phyloP scores from a whole-genome alignment of 35 echinoderm and acorn worm genomes.

The Strongylocentrotus purpuratus region DNA sequence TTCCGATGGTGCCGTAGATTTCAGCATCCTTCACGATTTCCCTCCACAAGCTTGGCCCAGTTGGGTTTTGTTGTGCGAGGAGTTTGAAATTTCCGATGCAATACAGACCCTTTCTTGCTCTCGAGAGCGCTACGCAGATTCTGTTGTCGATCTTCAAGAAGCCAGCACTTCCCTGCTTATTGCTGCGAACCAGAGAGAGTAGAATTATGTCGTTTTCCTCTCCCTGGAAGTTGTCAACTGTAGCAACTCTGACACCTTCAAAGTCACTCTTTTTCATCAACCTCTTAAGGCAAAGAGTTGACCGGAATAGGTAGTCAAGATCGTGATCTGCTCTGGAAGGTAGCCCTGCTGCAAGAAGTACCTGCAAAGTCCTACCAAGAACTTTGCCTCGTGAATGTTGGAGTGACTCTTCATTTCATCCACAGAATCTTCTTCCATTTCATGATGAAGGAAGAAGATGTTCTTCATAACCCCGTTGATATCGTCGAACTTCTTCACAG shows the following conservation, averaged over 20 bases:
- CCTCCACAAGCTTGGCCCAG: conserved; percentile 57
- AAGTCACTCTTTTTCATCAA: conserved; percentile 68
- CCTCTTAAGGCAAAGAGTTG: conserved; percentile 76
- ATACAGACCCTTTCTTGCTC: conserved; percentile 85
- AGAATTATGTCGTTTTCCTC: conserved; percentile 99
- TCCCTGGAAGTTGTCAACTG: conserved; percentile 88
- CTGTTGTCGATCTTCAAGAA: conserved; percentile 85
- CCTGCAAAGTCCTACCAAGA: conserved; percentile 64
- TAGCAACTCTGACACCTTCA: conserved; percentile 64
- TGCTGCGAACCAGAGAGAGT: conserved; percentile 89
- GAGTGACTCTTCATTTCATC: conserved; percentile 78
- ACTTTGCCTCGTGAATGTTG: conserved; percentile 78
- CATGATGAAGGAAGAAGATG: conserved; percentile 80
- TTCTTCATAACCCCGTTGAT: conserved; percentile 70
- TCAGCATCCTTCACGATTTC: conserved; percentile 56
- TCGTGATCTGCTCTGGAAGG: conserved; percentile 75
- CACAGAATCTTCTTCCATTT: conserved; percentile 48
- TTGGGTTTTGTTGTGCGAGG: conserved; percentile 42
- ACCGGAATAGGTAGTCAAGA: conserved; percentile 83
- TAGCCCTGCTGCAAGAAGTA: conserved; percentile 92
- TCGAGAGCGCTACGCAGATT: conserved; percentile 90
- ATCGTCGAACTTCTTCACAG: conserved; percentile 55
- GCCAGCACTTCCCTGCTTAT: conserved; percentile 73
- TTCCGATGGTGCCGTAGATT: conserved; percentile 46
- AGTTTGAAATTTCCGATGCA: conserved; percentile 87